These are phyloP conservation scores for Parus major DNA, from an alignment of 2,113 vertebrate genomes.

Conservation along the genomic window DNA sequence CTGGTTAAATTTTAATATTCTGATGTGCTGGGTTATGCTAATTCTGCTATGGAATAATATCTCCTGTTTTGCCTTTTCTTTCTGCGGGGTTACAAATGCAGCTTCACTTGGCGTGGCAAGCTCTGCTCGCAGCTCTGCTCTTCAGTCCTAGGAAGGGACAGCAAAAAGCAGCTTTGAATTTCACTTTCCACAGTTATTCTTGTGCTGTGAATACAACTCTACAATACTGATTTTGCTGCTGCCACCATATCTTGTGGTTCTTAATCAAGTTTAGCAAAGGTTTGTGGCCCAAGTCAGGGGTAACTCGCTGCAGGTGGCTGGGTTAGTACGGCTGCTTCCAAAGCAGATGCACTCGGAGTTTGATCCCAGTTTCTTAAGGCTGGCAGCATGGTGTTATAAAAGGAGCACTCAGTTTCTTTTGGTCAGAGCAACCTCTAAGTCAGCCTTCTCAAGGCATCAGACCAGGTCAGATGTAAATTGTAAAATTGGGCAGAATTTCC, in stretches of 20 bases:
- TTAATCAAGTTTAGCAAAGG: background rate
- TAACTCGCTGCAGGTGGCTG: background rate
- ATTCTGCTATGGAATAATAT: constrained; percentile 73
- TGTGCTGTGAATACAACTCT: background rate
- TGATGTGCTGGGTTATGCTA: constrained; percentile 77
- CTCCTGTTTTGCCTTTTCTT: constrained; percentile 62
- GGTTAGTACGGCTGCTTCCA: background rate
- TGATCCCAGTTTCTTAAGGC: background rate
- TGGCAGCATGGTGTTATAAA: rapidly evolving
- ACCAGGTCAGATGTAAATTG: background rate
- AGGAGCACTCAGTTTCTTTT: background rate
- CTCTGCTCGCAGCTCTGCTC: constrained; percentile 1
- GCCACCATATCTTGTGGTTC: background rate
- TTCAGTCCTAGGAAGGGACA: background rate
- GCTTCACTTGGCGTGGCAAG: constrained; percentile 31
- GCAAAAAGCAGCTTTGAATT: background rate
- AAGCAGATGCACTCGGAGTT: background rate
- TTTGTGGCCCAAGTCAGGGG: background rate
- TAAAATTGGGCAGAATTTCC: background rate
- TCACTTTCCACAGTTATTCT: background rate
- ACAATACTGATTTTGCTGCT: background rate
- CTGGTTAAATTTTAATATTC: constrained; percentile 84
- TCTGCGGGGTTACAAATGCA: constrained; percentile 43
- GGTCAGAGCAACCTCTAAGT: background rate
- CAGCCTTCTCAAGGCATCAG: too few species aligned